These are phyloP conservation scores for Ricordea florida DNA, from an alignment of 92 coral and sea anemone species.

Conservation along the genomic window DNA sequence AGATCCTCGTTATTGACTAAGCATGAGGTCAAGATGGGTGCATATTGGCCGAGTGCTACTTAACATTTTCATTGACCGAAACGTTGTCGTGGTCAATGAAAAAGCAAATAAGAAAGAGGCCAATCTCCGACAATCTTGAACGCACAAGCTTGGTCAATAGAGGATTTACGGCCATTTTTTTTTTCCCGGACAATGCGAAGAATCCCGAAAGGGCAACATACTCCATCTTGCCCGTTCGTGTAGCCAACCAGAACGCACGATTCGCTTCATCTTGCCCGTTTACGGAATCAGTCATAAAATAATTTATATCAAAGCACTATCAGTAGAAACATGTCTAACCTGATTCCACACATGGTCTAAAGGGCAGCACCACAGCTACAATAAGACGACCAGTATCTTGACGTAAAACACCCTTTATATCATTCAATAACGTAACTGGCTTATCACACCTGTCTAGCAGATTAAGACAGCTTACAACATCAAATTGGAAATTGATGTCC, in stretches of 20 bases:
- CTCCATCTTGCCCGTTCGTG: not conserved
- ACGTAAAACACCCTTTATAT: constrained; percentile 55
- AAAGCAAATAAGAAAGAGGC: not conserved
- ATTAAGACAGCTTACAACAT: constrained; percentile 88
- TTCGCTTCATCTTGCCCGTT: not conserved
- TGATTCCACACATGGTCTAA: constrained; percentile 93
- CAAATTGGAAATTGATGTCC: constrained; percentile 66
- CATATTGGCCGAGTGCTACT: no score
- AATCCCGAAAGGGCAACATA: not conserved
- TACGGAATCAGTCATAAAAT: not conserved
- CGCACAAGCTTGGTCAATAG: not conserved
- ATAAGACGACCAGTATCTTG: constrained; percentile 81
- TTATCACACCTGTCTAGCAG: constrained; percentile 95
- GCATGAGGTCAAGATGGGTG: not conserved
- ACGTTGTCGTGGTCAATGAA: not conserved
- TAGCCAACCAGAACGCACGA: not conserved
- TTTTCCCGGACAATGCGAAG: not conserved
- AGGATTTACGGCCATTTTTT: not conserved
- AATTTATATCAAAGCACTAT: not conserved
- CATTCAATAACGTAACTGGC: constrained; percentile 73
- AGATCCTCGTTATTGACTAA: no score
- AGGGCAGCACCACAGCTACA: constrained; percentile 88
- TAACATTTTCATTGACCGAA: not conserved
- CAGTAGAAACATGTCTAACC: constrained; percentile 41
- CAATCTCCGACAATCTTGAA: not conserved